Base-by-base conservation (phyloP, 2,888 invertebrate genomes). In the Xanthia icteritia region DNA sequence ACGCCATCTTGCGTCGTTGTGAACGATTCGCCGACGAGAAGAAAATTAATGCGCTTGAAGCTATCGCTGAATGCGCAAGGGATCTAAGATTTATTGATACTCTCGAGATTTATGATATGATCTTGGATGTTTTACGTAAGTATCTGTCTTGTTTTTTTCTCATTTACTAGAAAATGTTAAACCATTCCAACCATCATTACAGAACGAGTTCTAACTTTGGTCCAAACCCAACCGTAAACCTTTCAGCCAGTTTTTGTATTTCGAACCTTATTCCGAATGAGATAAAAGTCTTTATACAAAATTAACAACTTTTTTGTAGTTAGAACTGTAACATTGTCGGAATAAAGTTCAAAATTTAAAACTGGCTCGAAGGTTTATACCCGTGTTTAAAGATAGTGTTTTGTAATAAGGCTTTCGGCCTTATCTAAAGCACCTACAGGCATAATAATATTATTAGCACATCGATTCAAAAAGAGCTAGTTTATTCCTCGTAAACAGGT, bases 51-150 rank as follows among this genome's bases (percentile, higher is more conserved):
- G 93, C 96, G 0, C 77, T 97, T 36, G 92, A 94, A 63, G 88
- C 84, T 2, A 90, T 97, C 0, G 95, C 94, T 0, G 95, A 95
- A 61, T 94, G 94, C 75, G 92, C 92, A 2, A 90, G 80, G 36
- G 96, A 93, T 66, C 42, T 95, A 2, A 87, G 95, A 20, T 90
- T 92, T 61, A 79, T 97, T 1, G 94, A 97, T 77, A 87, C 92
- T 1, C 84, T 90, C 5, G 94, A 94, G 58, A 89, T 97, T 36
- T 96, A 97, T 85, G 94, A 95, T 5, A 89, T 96, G 82, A 96
- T 97, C 54, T 84, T 97, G 89, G 95, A 96, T 87, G 93, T 97
- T 27, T 93, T 96, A 85, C 95, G 97, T 97, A 89, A 97, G 97
- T 95, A 51, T 0, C 6, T 20, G 20, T 51, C 61, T 42, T 20